These are phyloP conservation scores for Odontesthes bonariensis DNA, from an alignment of 2,113 vertebrate species.

Conservation along the genomic window DNA sequence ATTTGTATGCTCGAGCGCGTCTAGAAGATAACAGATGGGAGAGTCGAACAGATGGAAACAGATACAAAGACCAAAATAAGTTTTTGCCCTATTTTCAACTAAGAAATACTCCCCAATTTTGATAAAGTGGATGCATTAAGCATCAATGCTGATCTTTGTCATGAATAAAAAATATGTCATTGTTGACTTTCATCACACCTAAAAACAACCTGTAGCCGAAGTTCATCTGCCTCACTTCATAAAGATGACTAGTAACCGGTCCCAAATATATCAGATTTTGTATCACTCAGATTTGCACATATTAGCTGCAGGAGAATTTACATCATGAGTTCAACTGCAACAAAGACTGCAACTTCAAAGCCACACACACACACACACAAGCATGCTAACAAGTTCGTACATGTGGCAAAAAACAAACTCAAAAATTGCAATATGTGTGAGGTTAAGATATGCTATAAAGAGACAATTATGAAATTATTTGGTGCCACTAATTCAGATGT, in stretches of 20 bases:
- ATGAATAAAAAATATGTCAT: too few relatives aligned
- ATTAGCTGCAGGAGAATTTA: neutral
- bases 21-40: neutral
- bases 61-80: too few relatives aligned
- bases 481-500: too few relatives aligned
- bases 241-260: neutral
- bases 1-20: neutral
- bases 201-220: too few relatives aligned
- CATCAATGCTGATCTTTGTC: too few relatives aligned
- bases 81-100: too few relatives aligned
- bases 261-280: neutral
- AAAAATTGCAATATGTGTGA: neutral
- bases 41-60: slow-evolving; percentile 3
- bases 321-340: neutral
- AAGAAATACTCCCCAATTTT: too few relatives aligned
- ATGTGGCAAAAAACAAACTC: neutral
- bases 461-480: neutral
- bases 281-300: neutral
- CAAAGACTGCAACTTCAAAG: neutral
- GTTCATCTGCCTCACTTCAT: too few relatives aligned
- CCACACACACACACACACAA: neutral
- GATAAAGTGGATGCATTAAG: too few relatives aligned
- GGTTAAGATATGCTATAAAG: neutral
- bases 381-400: neutral
- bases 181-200: too few relatives aligned